Evolutionary conservation across 2,888 invertebrate genomes (phyloP).

Genomic region (Himalopsyche kuldschensis): DNA sequence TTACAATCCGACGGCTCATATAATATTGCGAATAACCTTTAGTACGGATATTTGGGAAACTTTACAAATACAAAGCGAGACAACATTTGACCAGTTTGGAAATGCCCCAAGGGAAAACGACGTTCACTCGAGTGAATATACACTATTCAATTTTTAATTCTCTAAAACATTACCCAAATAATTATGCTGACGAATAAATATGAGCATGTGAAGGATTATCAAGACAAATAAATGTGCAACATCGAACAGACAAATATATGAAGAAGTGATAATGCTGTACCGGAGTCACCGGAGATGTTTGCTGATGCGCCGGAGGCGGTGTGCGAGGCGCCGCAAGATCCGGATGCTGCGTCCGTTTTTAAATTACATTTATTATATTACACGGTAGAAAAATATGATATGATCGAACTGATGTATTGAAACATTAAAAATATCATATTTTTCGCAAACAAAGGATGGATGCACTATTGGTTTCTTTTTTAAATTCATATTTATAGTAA

Average conservation of each 20-base stretch:
- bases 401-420: background rate
- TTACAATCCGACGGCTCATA: background rate
- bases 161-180: background rate
- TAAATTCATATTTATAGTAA: too few species aligned
- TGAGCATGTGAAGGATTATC: background rate
- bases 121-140: too few species aligned
- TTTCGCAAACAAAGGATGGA: too few species aligned
- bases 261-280: slow-evolving; percentile 49
- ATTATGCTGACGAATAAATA: background rate
- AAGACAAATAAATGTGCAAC: background rate
- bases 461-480: too few species aligned
- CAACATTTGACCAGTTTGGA: too few species aligned
- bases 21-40: too few species aligned
- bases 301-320: slow-evolving; percentile 85
- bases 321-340: slow-evolving; percentile 66
- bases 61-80: too few species aligned
- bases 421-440: background rate
- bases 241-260: slow-evolving; percentile 34
- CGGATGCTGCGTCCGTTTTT: slow-evolving; percentile 59
- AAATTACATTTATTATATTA: background rate
- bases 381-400: background rate
- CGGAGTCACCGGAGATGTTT: slow-evolving; percentile 72
- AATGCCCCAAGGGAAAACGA: too few species aligned
- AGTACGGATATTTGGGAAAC: too few species aligned
- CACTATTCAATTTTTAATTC: too few species aligned